Evolutionary conservation across 1,140 invertebrate genomes (phyloP).

Genomic region (Antheraea pernyi): DNA sequence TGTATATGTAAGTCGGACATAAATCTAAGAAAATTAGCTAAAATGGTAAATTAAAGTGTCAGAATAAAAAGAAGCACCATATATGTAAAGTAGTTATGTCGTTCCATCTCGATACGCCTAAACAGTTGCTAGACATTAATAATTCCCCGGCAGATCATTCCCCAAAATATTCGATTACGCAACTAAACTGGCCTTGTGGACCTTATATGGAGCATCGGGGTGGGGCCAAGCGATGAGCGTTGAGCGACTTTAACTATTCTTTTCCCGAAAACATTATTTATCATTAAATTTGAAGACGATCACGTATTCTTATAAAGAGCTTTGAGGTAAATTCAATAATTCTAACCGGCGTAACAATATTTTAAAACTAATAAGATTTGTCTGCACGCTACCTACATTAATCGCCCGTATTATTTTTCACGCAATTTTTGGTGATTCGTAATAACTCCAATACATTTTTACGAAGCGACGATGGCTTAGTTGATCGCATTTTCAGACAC

Average conservation of each 20-base stretch:
- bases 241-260: not conserved
- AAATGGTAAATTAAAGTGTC: not conserved
- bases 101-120: not conserved
- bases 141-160: slow-evolving; percentile 27
- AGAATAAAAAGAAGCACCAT: not conserved
- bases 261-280: no score
- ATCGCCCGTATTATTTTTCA: no score
- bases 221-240: slow-evolving; percentile 9
- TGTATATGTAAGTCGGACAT: not conserved
- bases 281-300: no score
- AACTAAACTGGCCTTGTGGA: slow-evolving; percentile 29
- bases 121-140: slow-evolving; percentile 16
- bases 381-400: no score
- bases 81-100: not conserved
- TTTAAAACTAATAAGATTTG: no score
- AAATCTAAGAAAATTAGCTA: not conserved
- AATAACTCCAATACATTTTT: no score
- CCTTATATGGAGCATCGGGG: slow-evolving; percentile 28
- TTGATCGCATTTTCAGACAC: no score
- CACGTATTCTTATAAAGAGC: no score
- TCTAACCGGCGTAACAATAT: no score
- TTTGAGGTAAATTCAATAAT: no score
- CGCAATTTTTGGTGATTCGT: no score
- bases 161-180: slow-evolving; percentile 40
- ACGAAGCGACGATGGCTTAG: no score